A percentile compares a stretch with the other conserved stretches of the same genome.
phyloP scores from a whole-genome alignment of 1,140 invertebrate species.

The Cydia fagiglandana region DNA sequence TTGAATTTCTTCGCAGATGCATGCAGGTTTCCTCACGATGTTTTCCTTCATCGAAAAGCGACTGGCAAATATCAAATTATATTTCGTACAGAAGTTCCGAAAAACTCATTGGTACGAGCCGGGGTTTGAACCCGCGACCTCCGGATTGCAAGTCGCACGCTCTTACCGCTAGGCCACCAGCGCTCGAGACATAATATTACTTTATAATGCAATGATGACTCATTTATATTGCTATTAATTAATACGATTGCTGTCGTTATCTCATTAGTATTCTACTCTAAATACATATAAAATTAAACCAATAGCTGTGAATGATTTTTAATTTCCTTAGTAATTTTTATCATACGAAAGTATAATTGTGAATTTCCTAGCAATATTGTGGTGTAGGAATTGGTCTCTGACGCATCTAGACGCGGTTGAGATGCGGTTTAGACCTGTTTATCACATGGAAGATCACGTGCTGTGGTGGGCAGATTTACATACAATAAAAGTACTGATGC shows the following conservation, averaged over 20 bases:
- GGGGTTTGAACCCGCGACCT: no score
- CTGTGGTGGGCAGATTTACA: background rate
- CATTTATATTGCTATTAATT: background rate
- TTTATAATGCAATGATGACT: no score
- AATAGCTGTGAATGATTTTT: background rate
- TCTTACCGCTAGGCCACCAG: no score
- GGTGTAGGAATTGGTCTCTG: background rate
- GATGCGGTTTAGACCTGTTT: background rate
- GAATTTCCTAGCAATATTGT: background rate
- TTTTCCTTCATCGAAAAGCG: no score
- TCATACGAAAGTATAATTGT: background rate
- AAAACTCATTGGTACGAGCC: no score
- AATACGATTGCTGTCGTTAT: background rate
- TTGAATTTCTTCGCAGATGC: no score
- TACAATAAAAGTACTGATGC: background rate
- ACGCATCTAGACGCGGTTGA: background rate
- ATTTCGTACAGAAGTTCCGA: no score
- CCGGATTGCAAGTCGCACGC: no score
- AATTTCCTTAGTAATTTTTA: background rate
- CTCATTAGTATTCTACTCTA: background rate
- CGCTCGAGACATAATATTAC: no score
- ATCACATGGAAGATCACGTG: slow-evolving; percentile 2
- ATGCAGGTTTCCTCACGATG: no score
- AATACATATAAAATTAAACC: background rate
- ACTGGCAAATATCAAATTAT: no score